phyloP scores from a whole-genome alignment of 2,888 invertebrate genomes.

The Aromia moschata region DNA sequence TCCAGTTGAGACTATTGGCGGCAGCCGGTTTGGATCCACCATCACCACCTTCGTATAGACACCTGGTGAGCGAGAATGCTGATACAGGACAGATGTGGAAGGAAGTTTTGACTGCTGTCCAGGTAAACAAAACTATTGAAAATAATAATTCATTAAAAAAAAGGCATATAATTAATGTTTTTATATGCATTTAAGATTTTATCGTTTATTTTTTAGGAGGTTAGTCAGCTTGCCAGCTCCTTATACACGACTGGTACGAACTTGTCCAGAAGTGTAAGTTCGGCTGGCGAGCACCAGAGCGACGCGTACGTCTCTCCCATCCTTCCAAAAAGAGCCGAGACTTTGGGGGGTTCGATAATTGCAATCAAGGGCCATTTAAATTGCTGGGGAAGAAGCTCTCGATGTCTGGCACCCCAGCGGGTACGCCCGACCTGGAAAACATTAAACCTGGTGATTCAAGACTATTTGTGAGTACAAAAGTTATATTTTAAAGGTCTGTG shows the following conservation, averaged over 20 bases:
- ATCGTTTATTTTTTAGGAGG: slow-evolving; percentile 66
- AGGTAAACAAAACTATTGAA: slow-evolving; percentile 63
- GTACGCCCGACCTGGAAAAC: slow-evolving; percentile 60
- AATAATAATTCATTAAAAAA: neutral
- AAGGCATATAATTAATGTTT: no score
- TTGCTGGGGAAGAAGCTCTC: slow-evolving; percentile 58
- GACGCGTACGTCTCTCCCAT: slow-evolving; percentile 85
- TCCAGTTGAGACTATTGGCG: slow-evolving; percentile 81
- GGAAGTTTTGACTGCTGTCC: slow-evolving; percentile 79
- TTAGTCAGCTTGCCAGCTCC: slow-evolving; percentile 77
- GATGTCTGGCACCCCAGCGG: slow-evolving; percentile 54
- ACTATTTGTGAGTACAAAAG: slow-evolving; percentile 61
- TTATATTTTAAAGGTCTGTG: no score
- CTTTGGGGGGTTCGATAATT: slow-evolving; percentile 94
- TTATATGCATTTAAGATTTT: neutral
- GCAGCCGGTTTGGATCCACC: slow-evolving; percentile 73
- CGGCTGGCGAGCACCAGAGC: slow-evolving; percentile 92
- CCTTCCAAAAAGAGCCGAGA: slow-evolving; percentile 92
- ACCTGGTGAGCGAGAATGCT: slow-evolving; percentile 78
- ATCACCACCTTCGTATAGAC: slow-evolving; percentile 76
- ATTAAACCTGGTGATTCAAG: slow-evolving; percentile 60
- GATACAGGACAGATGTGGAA: slow-evolving; percentile 85
- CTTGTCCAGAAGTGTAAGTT: slow-evolving; percentile 90
- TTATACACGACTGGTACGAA: slow-evolving; percentile 79
- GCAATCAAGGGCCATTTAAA: slow-evolving; percentile 56